Base-by-base conservation (phyloP, 2,797 vertebrate genomes). In the Sebastes kiyomatsui region DNA sequence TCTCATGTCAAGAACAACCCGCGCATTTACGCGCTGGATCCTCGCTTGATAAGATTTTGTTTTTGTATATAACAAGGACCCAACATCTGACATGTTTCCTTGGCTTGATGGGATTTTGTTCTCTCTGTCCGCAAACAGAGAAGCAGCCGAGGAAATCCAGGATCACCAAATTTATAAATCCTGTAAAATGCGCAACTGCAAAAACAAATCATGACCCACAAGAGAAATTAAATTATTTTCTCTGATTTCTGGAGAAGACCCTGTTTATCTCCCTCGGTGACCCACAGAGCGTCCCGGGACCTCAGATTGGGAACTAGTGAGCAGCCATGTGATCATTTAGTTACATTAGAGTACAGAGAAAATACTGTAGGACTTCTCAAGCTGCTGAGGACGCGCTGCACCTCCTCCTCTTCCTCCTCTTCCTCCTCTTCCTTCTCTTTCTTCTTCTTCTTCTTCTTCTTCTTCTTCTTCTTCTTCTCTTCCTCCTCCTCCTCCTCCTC, bases 301-400 rank as follows among this genome's bases (percentile, higher is more conserved):
- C 81, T 52, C 79, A 75, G 69, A 84, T 90, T 88, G 83, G 78
- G 69, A 77, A 77, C 65, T 58, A 35, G 71, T 72, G 77, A 38
- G 62, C 22, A 35, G 33, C 13, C 16, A 67, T 86, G 82, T 85
- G 90, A 90, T 90, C 20, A 83, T 88, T 82, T 82, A 71, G 78
- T 74, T 81, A 82, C 85, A 90, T 88, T 82, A 86, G 80, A 90
- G 90, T 90, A 88, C 82, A 90, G 86, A 88, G 83, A 82, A 66
- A 86, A 62, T 67, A 86, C 83, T 23, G 65, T 49, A 81, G 70
- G 49, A 77, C 55, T 82, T 79, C 77, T 86, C 77, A 77, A 81
- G 76, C 75, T 86, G 72, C 75, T 22, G 80, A 58, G 79, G 85
- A 85, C 75, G 54, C 35, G 35, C 35, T 38, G 35, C 35, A 38